Conservation (phyloP, 1,140 invertebrate genomes). For the Brachystomella parvula region DNA sequence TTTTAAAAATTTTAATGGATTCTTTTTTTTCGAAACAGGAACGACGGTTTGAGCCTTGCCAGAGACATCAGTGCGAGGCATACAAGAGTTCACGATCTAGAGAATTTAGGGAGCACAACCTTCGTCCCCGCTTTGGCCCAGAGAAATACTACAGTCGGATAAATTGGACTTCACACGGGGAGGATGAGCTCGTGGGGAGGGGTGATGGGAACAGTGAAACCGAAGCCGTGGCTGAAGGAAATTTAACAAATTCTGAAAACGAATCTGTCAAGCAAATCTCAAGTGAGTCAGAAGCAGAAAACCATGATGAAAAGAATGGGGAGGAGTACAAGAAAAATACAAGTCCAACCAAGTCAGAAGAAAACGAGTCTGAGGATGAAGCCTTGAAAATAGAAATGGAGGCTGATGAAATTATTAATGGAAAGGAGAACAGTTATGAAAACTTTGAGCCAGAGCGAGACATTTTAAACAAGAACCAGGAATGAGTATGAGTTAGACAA, state of each 20-base stretch:
- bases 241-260: constrained; percentile 33
- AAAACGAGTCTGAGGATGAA: not conserved
- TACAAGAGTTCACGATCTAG: not conserved
- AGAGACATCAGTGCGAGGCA: constrained; percentile 22
- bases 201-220: constrained; percentile 31
- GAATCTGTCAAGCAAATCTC: constrained; percentile 25
- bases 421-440: not conserved
- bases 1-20: not conserved
- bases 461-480: too few species aligned
- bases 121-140: not conserved
- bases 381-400: not conserved
- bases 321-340: not conserved
- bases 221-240: constrained; percentile 33
- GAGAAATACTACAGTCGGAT: not conserved
- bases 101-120: constrained; percentile 1
- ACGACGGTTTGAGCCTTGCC: constrained; percentile 25
- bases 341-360: too few species aligned
- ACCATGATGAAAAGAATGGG: not conserved
- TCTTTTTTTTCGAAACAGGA: constrained; percentile 13
- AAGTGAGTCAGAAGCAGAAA: not conserved
- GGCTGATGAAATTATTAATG: not conserved
- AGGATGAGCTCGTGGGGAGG: not conserved
- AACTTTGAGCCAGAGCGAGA: too few species aligned
- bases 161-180: constrained; percentile 4
- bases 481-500: too few species aligned